phyloP scores from a whole-genome alignment of 2,888 invertebrate species.

The Chaetogeoica ovagalla region DNA sequence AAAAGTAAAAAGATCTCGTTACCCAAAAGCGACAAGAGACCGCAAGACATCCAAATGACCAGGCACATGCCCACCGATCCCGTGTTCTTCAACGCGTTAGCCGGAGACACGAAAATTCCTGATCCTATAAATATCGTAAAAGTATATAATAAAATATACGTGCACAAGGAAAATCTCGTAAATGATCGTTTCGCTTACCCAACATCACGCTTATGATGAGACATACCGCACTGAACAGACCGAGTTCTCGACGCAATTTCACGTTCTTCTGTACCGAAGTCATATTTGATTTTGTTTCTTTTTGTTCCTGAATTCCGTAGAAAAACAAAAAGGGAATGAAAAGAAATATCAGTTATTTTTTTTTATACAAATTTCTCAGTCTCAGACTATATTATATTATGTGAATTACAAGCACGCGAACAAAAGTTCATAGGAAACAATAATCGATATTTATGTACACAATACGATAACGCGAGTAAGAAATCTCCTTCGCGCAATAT shows the following conservation, averaged over 20 bases:
- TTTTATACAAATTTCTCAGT: no score
- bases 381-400: no score
- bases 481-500: no score
- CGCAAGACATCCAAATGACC: constrained; percentile 77
- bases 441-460: no score
- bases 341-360: no score
- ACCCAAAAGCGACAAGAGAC: constrained; percentile 78
- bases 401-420: no score
- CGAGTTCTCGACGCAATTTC: constrained; percentile 73
- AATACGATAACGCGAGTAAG: no score
- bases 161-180: not conserved
- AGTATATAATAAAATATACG: not conserved
- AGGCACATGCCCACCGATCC: constrained; percentile 81
- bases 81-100: constrained; percentile 73
- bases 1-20: constrained; percentile 57
- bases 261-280: constrained; percentile 58
- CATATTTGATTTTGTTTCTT: constrained; percentile 10
- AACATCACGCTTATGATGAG: constrained; percentile 88
- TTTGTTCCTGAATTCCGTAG: no score
- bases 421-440: no score
- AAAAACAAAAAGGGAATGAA: no score
- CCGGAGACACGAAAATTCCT: constrained; percentile 84
- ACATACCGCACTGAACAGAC: constrained; percentile 78
- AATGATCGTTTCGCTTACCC: constrained; percentile 61
- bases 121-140: constrained; percentile 62